Evolutionary conservation across 2,888 invertebrate species (phyloP).

Genomic region (Platycheirus rosarum): DNA sequence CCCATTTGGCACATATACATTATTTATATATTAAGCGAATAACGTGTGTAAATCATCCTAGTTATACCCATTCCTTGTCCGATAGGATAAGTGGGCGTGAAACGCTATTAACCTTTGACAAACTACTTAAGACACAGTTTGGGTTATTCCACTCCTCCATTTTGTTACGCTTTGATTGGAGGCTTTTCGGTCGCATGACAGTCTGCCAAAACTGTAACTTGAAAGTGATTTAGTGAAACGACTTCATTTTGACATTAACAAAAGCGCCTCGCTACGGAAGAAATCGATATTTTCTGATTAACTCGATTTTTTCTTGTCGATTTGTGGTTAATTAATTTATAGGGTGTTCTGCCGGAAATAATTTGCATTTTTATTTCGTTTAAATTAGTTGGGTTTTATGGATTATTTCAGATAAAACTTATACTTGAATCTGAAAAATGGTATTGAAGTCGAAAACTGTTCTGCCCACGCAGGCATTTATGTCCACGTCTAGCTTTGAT

Average conservation of each 20-base stretch:
- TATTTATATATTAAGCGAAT: background rate
- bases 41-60: constrained; percentile 22
- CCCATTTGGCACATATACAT: background rate
- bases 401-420: too few relatives aligned
- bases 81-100: constrained; percentile 9
- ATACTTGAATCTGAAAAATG: too few relatives aligned
- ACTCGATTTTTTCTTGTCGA: background rate
- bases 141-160: constrained; percentile 40
- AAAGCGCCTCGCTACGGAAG: constrained; percentile 12
- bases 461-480: too few relatives aligned
- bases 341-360: too few relatives aligned
- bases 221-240: constrained; percentile 15
- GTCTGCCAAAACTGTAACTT: constrained; percentile 6
- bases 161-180: constrained; percentile 34
- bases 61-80: constrained; percentile 14
- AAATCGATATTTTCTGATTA: background rate
- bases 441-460: too few relatives aligned
- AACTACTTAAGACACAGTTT: constrained; percentile 41
- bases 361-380: too few relatives aligned
- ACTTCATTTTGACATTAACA: background rate
- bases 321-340: too few relatives aligned
- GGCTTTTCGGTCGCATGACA: background rate
- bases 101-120: constrained; percentile 28
- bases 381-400: too few relatives aligned
- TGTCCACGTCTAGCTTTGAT: too few relatives aligned